Evolutionary conservation across 1,140 invertebrate genomes (phyloP).

Genomic region (Drosophila equinoxialis): DNA sequence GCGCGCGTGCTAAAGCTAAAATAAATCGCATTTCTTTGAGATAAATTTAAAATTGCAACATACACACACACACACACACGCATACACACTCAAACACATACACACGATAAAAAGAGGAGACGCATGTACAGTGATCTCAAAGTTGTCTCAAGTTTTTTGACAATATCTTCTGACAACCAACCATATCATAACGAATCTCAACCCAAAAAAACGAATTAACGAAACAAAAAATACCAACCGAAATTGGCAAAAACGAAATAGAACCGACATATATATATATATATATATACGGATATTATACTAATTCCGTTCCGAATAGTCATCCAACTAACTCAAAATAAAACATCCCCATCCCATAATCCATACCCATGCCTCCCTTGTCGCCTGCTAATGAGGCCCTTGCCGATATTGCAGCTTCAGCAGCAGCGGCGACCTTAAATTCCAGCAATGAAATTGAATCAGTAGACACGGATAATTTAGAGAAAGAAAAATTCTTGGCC

Average conservation of each 20-base stretch:
- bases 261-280: constrained; percentile 20
- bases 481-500: constrained; percentile 66
- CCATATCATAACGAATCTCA: constrained; percentile 18
- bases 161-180: constrained; percentile 20
- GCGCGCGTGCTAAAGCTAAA: constrained; percentile 59
- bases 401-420: constrained; percentile 68
- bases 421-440: constrained; percentile 7
- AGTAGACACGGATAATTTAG: constrained; percentile 45
- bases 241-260: constrained; percentile 45
- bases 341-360: neutral
- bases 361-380: constrained; percentile 58
- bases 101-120: neutral
- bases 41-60: constrained; percentile 71
- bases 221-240: constrained; percentile 34
- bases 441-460: constrained; percentile 24
- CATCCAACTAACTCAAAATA: no score
- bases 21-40: constrained; percentile 62
- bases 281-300: constrained; percentile 16
- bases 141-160: constrained; percentile 70
- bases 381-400: constrained; percentile 63
- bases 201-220: constrained; percentile 44
- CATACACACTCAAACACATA: neutral
- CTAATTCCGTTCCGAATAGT: no score
- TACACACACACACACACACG: neutral
- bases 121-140: constrained; percentile 5